These are phyloP conservation scores for Cygnus buccinator DNA, from an alignment of 2,113 vertebrate genomes.

Conservation along the genomic window DNA sequence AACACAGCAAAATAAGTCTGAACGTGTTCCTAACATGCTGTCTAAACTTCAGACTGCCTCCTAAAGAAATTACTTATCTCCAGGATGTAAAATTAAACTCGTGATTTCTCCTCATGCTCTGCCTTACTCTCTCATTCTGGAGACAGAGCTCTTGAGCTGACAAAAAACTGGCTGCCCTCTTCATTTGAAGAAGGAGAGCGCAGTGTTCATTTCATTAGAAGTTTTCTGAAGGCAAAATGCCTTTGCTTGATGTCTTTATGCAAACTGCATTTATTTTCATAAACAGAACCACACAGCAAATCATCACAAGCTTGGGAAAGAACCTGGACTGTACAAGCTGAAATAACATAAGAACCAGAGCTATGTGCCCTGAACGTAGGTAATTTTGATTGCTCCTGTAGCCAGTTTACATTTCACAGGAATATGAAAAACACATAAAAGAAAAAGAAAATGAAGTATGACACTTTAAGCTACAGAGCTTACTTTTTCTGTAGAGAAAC, in stretches of 20 bases:
- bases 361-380: too few relatives aligned
- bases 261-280: background rate
- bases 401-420: background rate
- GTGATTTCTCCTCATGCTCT: background rate
- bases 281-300: background rate
- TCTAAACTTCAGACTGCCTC: background rate
- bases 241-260: background rate
- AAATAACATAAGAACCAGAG: background rate
- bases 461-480: background rate
- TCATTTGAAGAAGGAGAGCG: background rate
- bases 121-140: background rate
- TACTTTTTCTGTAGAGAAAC: background rate
- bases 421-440: background rate
- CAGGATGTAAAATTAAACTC: background rate
- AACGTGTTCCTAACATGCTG: background rate
- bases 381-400: accelerated
- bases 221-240: background rate
- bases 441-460: too few relatives aligned
- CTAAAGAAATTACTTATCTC: background rate
- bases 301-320: background rate
- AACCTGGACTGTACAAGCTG: background rate
- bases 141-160: background rate
- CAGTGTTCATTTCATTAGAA: background rate
- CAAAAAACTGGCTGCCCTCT: background rate
- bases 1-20: background rate